phyloP scores from a whole-genome alignment of 2,888 invertebrate species.

The Holacanthella duospinosa region DNA sequence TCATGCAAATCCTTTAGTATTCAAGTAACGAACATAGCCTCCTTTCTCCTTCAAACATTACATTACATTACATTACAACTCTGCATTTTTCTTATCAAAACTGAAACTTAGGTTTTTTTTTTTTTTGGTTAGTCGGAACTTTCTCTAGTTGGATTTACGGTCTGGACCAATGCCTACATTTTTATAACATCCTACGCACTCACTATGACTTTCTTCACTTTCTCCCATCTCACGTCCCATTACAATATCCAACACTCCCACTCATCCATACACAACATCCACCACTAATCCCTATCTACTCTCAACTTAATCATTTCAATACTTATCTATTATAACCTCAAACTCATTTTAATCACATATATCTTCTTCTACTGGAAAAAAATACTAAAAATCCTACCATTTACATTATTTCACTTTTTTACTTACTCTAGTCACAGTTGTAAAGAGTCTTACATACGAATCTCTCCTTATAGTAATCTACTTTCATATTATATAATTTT shows the following conservation, averaged over 20 bases:
- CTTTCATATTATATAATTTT: no score
- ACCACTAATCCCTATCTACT: no score
- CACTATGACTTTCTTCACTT: not conserved
- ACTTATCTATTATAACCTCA: not conserved
- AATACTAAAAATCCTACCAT: no score
- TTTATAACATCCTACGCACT: slow-evolving; percentile 2
- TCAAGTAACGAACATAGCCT: slow-evolving; percentile 6
- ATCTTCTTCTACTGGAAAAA: no score
- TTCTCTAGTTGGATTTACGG: slow-evolving; percentile 4
- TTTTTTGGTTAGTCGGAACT: not conserved
- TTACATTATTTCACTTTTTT: no score
- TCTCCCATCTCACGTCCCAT: not conserved
- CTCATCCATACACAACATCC: no score
- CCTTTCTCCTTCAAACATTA: slow-evolving; percentile 4
- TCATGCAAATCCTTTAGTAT: slow-evolving; percentile 12
- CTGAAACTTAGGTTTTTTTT: not conserved
- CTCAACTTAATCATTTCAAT: no score
- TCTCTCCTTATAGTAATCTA: no score
- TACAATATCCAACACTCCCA: not conserved
- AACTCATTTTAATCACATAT: no score
- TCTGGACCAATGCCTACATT: slow-evolving; percentile 4
- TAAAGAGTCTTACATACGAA: no score
- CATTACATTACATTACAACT: slow-evolving; percentile 8
- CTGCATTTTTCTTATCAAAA: slow-evolving; percentile 10
- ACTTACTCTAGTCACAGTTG: no score